Conservation (phyloP, 1,140 invertebrate genomes). For the Mizuhopecten yessoensis region DNA sequence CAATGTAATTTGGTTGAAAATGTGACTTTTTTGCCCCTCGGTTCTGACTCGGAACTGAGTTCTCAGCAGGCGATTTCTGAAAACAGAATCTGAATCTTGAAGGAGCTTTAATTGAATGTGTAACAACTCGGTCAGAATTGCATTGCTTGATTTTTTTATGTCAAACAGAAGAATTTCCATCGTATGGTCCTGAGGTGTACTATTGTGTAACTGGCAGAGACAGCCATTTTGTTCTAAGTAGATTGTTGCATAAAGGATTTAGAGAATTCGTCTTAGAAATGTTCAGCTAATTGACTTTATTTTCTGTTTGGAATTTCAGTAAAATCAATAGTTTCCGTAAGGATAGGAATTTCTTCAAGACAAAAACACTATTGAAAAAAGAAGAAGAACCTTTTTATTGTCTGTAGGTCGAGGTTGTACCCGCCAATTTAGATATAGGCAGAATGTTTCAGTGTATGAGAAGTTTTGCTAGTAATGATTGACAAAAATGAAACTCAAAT, state of each 20-base stretch:
- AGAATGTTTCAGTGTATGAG: too few relatives aligned
- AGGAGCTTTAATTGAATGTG: conserved; percentile 3
- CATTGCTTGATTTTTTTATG: background rate
- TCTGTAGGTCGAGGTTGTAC: too few relatives aligned
- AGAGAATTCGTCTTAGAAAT: background rate
- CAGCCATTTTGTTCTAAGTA: background rate
- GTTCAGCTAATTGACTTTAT: background rate
- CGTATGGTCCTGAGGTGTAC: background rate
- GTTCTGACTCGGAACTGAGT: background rate
- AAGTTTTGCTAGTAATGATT: too few relatives aligned
- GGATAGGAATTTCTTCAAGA: background rate
- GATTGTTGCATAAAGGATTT: background rate
- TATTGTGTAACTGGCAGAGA: background rate
- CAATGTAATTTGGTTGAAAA: background rate
- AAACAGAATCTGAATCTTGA: background rate
- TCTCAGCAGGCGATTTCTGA: background rate
- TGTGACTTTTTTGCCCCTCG: background rate
- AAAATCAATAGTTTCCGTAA: background rate
- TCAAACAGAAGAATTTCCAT: background rate
- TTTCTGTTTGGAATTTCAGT: background rate
- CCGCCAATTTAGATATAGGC: too few relatives aligned
- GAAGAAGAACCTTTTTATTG: too few relatives aligned
- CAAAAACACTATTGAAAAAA: background rate
- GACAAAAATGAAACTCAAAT: too few relatives aligned
- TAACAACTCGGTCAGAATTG: background rate